Conservation (phyloP, 1,140 invertebrate species). For the Heliothis subflexa region DNA sequence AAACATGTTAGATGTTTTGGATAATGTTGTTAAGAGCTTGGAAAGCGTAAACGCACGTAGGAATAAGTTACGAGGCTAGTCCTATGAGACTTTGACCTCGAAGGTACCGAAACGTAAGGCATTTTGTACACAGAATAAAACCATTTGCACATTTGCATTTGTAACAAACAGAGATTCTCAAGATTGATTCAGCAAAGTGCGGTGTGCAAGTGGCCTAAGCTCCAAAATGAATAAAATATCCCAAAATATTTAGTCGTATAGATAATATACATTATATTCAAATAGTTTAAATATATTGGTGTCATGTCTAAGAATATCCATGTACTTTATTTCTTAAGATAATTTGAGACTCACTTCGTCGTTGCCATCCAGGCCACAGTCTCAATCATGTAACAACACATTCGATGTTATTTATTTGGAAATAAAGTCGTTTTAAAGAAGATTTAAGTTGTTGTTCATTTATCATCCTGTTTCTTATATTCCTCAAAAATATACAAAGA, state of each 20-base stretch:
- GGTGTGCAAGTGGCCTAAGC: background rate
- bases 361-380: slow-evolving; percentile 24
- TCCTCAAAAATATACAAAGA: too few relatives aligned
- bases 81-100: slow-evolving; percentile 10
- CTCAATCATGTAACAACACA: slow-evolving; percentile 35
- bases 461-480: background rate
- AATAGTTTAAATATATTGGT: slow-evolving; percentile 27
- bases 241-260: background rate
- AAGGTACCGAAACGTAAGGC: slow-evolving; percentile 10
- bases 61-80: slow-evolving; percentile 27
- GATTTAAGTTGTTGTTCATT: slow-evolving; percentile 11
- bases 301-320: slow-evolving; percentile 18
- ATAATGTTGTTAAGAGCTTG: slow-evolving; percentile 37
- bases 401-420: slow-evolving; percentile 35
- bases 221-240: background rate
- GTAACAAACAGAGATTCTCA: background rate
- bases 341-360: background rate
- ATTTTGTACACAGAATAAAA: background rate
- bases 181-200: background rate
- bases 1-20: slow-evolving; percentile 39
- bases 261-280: background rate
- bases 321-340: slow-evolving; percentile 9
- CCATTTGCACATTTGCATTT: background rate
- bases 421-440: slow-evolving; percentile 29
- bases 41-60: slow-evolving; percentile 21